phyloP scores from a whole-genome alignment of 2,797 vertebrate genomes.

The Chromis chromis region DNA sequence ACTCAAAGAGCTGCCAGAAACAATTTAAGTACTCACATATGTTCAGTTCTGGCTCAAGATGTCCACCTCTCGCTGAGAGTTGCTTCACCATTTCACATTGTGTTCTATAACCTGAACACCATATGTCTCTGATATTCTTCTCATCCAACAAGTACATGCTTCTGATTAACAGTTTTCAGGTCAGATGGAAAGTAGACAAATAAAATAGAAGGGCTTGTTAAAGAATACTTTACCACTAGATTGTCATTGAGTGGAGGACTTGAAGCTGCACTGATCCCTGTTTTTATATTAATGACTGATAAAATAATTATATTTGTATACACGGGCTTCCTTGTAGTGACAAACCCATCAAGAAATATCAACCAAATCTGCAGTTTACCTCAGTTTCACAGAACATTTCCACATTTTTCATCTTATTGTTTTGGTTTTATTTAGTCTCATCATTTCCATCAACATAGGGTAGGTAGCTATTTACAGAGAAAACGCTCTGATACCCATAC shows the following conservation, averaged over 20 bases:
- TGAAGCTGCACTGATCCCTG: background rate
- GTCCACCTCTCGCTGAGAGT: slow-evolving; percentile 44
- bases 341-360: too few species aligned
- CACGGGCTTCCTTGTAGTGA: background rate
- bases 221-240: background rate
- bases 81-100: slow-evolving; percentile 37
- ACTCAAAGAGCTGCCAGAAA: slow-evolving; percentile 57
- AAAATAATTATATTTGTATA: background rate
- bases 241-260: background rate
- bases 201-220: background rate
- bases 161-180: slow-evolving; percentile 8
- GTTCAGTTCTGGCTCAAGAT: slow-evolving; percentile 50
- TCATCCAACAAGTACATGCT: slow-evolving; percentile 8
- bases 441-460: background rate
- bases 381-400: background rate
- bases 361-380: background rate
- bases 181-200: slow-evolving; percentile 22
- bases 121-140: too few species aligned
- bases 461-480: background rate
- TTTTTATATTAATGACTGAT: background rate
- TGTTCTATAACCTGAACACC: slow-evolving; percentile 8
- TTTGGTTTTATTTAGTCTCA: background rate
- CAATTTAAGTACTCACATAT: slow-evolving; percentile 60
- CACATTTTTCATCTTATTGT: background rate
- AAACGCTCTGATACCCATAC: background rate